A percentile compares a stretch with the other conserved stretches of the same genome.
phyloP scores from a whole-genome alignment of 1,140 invertebrate species.

The Cydia splendana region DNA sequence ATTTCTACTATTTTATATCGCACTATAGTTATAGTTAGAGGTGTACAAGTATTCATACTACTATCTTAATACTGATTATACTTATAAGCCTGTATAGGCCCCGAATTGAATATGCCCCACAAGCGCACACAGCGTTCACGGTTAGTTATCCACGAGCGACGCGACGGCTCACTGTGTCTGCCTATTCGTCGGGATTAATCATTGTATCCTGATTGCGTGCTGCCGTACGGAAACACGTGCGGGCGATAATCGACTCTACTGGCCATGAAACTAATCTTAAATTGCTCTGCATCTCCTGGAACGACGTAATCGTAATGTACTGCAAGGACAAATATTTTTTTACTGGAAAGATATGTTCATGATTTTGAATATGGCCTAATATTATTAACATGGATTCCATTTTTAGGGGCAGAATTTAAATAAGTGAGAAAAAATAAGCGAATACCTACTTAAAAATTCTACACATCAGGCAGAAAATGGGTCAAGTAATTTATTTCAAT shows the following conservation, averaged over 20 bases:
- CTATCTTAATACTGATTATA: too few relatives aligned
- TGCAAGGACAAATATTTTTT: background rate
- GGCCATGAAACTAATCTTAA: background rate
- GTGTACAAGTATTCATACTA: too few relatives aligned
- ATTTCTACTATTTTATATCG: too few relatives aligned
- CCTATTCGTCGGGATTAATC: slow-evolving; percentile 21
- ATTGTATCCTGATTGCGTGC: slow-evolving; percentile 24
- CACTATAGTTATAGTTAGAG: too few relatives aligned
- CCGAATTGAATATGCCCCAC: background rate
- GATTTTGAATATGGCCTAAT: background rate
- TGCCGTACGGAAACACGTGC: background rate
- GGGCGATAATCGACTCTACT: background rate
- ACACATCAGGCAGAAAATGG: too few relatives aligned
- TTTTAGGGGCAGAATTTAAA: too few relatives aligned
- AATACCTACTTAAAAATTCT: too few relatives aligned
- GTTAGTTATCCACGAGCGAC: slow-evolving; percentile 21
- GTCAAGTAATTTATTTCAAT: too few relatives aligned
- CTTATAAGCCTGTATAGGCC: background rate
- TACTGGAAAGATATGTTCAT: background rate
- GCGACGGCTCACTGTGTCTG: background rate
- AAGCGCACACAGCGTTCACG: slow-evolving; percentile 1
- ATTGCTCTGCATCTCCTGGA: background rate
- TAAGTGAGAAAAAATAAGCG: too few relatives aligned
- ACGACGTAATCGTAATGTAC: background rate
- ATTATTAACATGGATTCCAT: too few relatives aligned